A percentile compares a stretch with the other conserved stretches of the same genome.
These are phyloP conservation scores for Anaspis maculata DNA, from an alignment of 2,888 invertebrate species.

Conservation along the genomic window DNA sequence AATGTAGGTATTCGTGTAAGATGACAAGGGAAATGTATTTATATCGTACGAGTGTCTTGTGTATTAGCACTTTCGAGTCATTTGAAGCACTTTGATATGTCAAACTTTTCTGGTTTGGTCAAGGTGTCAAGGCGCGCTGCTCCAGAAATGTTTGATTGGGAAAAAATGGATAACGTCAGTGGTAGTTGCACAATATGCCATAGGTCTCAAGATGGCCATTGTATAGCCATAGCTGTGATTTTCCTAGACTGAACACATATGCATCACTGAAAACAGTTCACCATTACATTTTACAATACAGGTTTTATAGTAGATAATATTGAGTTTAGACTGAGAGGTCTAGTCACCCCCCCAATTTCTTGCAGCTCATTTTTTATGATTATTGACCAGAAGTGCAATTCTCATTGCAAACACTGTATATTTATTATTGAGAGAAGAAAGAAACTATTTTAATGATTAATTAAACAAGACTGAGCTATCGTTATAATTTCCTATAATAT, in stretches of 20 bases:
- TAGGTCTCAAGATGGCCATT: conserved; percentile 21
- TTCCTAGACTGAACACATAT: conserved; percentile 27
- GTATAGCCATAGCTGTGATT: conserved; percentile 55
- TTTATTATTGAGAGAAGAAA: conserved; percentile 11
- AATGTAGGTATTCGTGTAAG: conserved; percentile 21
- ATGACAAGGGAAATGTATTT: conserved; percentile 2
- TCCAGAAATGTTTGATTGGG: too few relatives aligned
- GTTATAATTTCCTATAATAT: conserved; percentile 18
- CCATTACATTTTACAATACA: too few relatives aligned
- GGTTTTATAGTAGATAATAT: conserved; percentile 19
- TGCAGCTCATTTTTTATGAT: conserved; percentile 26
- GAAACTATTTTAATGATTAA: not conserved
- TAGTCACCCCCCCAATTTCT: conserved; percentile 27
- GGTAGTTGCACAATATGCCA: conserved; percentile 31
- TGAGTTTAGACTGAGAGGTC: conserved; percentile 34
- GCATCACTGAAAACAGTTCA: conserved; percentile 24
- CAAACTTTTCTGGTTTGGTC: too few relatives aligned
- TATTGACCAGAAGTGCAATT: conserved; percentile 31
- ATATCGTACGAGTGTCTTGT: conserved; percentile 29
- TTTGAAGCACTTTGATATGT: conserved; percentile 28
- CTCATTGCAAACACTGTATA: conserved; percentile 24
- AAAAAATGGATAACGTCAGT: too few relatives aligned
- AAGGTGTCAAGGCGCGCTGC: too few relatives aligned
- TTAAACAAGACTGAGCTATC: conserved; percentile 24
- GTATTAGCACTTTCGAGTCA: conserved; percentile 26